Percentiles rank a stretch among this genome's conserved stretches.
Conservation (phyloP, 2,888 invertebrate genomes). For the Macaria liturata region DNA sequence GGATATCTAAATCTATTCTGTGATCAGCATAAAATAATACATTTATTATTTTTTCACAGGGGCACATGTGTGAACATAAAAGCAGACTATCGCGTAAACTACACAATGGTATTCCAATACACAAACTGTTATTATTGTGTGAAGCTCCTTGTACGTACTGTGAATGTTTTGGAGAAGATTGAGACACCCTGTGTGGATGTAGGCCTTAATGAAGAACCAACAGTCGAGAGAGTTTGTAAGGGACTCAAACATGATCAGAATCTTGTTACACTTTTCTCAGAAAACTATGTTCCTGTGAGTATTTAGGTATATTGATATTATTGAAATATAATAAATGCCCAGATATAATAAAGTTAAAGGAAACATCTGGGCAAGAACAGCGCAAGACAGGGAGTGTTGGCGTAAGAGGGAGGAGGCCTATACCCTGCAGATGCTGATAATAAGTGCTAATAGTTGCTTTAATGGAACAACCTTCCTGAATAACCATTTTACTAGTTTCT, state of each 20-base stretch:
- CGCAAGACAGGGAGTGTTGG: too few species aligned
- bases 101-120: constrained; percentile 91
- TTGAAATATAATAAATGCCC: too few species aligned
- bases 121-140: constrained; percentile 92
- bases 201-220: constrained; percentile 84
- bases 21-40: too few species aligned
- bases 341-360: too few species aligned
- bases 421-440: too few species aligned
- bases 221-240: constrained; percentile 89
- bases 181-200: constrained; percentile 93
- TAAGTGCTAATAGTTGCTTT: too few species aligned
- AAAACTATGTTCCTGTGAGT: constrained; percentile 91
- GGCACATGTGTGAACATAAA: constrained; percentile 89
- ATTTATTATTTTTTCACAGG: constrained; percentile 52
- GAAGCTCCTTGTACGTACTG: constrained; percentile 91
- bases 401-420: too few species aligned
- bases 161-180: constrained; percentile 94
- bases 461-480: too few species aligned
- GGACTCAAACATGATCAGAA: constrained; percentile 91
- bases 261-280: constrained; percentile 92
- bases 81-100: constrained; percentile 90
- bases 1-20: too few species aligned
- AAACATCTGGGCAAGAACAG: too few species aligned
- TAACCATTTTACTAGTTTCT: too few species aligned
- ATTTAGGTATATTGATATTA: not conserved